A percentile compares a stretch with the other conserved stretches of the same genome.
Conservation (phyloP, 2,888 invertebrate species). For the Drosophila mayaguana region DNA sequence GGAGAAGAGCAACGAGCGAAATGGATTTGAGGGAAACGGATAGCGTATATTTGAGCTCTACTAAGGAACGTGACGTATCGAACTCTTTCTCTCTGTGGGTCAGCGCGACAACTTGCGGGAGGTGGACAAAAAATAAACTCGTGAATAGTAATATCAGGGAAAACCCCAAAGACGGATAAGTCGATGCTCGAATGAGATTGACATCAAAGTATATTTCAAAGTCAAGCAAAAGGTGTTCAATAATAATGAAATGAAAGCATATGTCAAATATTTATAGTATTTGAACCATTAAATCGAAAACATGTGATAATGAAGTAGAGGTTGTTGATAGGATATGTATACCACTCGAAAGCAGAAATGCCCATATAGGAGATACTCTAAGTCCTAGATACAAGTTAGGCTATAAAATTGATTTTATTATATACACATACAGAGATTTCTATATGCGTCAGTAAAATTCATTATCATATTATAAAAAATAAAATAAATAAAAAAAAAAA, state of each 20-base stretch:
- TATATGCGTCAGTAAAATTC: no score
- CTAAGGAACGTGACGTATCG: constrained; percentile 49
- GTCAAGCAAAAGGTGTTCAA: not conserved
- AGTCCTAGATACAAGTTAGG: no score
- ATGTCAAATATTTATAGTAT: not conserved
- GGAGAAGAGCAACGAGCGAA: constrained; percentile 6
- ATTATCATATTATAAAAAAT: no score
- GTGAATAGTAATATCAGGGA: not conserved
- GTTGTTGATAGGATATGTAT: no score
- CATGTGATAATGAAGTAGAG: no score
- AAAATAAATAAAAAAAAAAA: no score
- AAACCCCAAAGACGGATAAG: not conserved
- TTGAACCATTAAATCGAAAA: no score
- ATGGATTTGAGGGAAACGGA: constrained; percentile 69
- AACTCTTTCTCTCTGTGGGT: constrained; percentile 54
- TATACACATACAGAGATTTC: no score
- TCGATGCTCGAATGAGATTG: not conserved
- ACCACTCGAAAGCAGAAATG: no score
- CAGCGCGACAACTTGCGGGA: constrained; percentile 22
- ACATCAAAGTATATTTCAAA: not conserved
- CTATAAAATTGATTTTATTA: no score
- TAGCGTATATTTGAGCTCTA: constrained; percentile 45
- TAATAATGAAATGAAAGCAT: not conserved
- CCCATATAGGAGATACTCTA: no score
- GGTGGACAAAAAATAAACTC: constrained; percentile 1